Evolutionary conservation across 92 coral and sea anemone genomes (phyloP).

Genomic region (Porites cylindrica): DNA sequence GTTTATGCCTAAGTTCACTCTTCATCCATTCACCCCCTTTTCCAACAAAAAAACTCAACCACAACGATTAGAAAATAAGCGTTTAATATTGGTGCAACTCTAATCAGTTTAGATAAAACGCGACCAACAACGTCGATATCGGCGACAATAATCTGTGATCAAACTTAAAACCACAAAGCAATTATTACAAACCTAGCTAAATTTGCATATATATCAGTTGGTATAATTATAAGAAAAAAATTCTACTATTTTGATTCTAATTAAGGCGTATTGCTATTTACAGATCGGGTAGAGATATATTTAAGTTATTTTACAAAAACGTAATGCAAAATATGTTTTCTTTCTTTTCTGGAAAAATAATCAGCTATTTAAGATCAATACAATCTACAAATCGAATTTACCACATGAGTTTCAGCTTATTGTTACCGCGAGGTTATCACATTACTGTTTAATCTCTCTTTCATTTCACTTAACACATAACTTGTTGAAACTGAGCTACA

Average conservation of each 20-base stretch:
- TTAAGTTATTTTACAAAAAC: conserved; percentile 48
- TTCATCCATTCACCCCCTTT: too few species aligned
- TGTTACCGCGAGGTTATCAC: neutral
- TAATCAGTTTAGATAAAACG: neutral
- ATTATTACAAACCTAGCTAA: conserved; percentile 2
- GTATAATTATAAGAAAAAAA: neutral
- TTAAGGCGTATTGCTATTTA: conserved; percentile 8
- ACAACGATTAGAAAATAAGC: neutral
- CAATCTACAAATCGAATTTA: conserved; percentile 10
- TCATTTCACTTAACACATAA: neutral
- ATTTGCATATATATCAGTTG: neutral
- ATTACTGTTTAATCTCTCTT: neutral
- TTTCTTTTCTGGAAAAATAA: conserved; percentile 35
- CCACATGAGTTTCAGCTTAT: neutral
- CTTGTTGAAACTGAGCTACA: neutral
- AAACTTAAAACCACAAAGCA: neutral
- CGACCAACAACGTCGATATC: neutral
- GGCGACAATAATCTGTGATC: neutral
- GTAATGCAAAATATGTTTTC: conserved; percentile 34
- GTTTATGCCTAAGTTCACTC: too few species aligned
- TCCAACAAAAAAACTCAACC: neutral
- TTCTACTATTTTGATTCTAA: neutral
- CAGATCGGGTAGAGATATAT: conserved; percentile 15
- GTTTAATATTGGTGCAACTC: conserved; percentile 15
- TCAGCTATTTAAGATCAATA: conserved; percentile 8